Percentiles rank a stretch among this genome's conserved stretches.
Conservation (phyloP, 1,140 invertebrate species). For the Tetramorium alpestre region DNA sequence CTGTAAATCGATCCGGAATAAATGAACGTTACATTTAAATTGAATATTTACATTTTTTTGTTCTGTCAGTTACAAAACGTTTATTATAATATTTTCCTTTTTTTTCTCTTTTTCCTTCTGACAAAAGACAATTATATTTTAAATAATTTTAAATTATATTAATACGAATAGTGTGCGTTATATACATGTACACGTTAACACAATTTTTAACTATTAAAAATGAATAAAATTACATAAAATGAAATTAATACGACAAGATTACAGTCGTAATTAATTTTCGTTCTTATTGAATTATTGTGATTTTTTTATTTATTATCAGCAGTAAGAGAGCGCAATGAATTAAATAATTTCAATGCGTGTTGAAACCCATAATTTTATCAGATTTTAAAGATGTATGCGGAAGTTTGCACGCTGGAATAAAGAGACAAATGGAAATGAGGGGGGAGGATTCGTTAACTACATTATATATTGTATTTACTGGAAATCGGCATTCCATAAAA, state of each 20-base stretch:
- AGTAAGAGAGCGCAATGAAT: slow-evolving; percentile 31
- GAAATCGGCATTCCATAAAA: slow-evolving; percentile 62
- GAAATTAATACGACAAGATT: neutral
- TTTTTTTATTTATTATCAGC: neutral
- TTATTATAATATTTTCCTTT: neutral
- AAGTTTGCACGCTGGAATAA: slow-evolving; percentile 10
- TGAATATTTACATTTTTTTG: slow-evolving; percentile 47
- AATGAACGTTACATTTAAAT: slow-evolving; percentile 16
- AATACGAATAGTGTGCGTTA: neutral
- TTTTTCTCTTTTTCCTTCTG: neutral
- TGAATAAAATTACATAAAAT: neutral
- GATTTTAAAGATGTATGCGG: slow-evolving; percentile 61
- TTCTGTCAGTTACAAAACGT: slow-evolving; percentile 26
- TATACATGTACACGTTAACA: neutral
- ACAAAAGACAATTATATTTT: neutral
- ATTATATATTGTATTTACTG: slow-evolving; percentile 59
- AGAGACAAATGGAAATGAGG: neutral
- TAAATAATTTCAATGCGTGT: slow-evolving; percentile 61
- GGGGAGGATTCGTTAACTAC: slow-evolving; percentile 57
- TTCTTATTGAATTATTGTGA: neutral
- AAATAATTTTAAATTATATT: slow-evolving; percentile 10
- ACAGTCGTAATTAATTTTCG: neutral
- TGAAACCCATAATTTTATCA: slow-evolving; percentile 54
- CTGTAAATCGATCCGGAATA: slow-evolving; percentile 43
- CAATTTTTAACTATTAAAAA: neutral